phyloP scores from a whole-genome alignment of 2,888 invertebrate species.

The Hirtodrosophila histrioides region DNA sequence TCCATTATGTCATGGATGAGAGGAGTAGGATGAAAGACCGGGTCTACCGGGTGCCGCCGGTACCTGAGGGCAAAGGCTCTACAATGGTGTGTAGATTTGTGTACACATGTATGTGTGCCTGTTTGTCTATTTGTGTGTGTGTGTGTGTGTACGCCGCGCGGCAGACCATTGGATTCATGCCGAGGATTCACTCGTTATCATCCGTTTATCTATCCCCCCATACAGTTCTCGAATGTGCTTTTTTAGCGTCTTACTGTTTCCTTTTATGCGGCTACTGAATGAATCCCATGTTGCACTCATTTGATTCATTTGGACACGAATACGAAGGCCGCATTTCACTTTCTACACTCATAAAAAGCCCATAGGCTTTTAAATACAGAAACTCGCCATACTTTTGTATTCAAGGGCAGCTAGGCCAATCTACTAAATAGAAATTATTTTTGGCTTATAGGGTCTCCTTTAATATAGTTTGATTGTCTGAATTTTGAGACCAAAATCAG shows the following conservation, averaged over 20 bases:
- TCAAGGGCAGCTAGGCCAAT: too few species aligned
- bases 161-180: conserved; percentile 56
- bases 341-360: conserved; percentile 3
- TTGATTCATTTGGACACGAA: conserved; percentile 48
- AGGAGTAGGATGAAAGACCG: conserved; percentile 8
- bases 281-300: conserved; percentile 54
- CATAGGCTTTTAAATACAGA: too few species aligned
- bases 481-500: too few species aligned
- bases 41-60: background rate
- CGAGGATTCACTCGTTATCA: conserved; percentile 44
- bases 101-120: background rate
- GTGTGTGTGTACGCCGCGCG: conserved; percentile 27
- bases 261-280: conserved; percentile 55
- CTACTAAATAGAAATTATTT: too few species aligned
- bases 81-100: background rate
- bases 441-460: too few species aligned
- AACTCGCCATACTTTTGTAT: too few species aligned
- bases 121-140: conserved; percentile 10
- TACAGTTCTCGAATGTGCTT: background rate
- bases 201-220: conserved; percentile 42
- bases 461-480: too few species aligned
- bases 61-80: conserved; percentile 16
- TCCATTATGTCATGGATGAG: conserved; percentile 46
- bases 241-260: conserved; percentile 39
- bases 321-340: conserved; percentile 19